Evolutionary conservation across 2,113 vertebrate species (phyloP), one percentile per base, ranked within the genome.

Genomic region (Hyaena hyaena): DNA sequence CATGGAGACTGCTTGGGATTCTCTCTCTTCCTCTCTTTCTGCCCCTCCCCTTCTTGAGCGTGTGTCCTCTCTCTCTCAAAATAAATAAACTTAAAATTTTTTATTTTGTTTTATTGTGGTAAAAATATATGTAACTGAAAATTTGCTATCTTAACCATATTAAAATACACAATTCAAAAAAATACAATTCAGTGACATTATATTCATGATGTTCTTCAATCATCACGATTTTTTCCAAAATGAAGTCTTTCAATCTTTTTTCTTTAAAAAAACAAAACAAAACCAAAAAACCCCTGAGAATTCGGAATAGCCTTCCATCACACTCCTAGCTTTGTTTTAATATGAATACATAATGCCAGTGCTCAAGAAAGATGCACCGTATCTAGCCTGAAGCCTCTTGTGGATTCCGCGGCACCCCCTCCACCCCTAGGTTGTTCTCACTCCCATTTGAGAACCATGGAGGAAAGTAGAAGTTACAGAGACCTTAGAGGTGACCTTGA

Each of bases 161-260:
- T 61, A 35, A 88, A 61, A 21, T 33, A 58, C 5, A 65, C 4
- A 61, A 0, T 66, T 92, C 28, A 21, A 58, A 58, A 58, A 58
- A 58, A 58, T 15, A 55, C 4, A 61, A 0, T 73, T 92, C 28
- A 16, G 10, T 45, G 73, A 19, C 83, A 80, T 84, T 48, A 71
- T 39, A 55, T 77, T 86, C 82, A 61, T 66, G 43, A 0, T 87
- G 43, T 48, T 81, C 6, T 77, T 48, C 35, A 88, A 79, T 69
- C 48, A 66, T 76, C 33, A 81, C 63, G 53, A 24, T 77, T 86
- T 94, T 65, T 84, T 24, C 73, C 66, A 74, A 71, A 90, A 76
- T 86, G 58, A 88, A 7, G 79, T 73, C 58, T 79, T 92, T 73
- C 7, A 83, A 92, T 48, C 48, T 93, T 80, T 96, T 96, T 91